Evolutionary conservation across 2,113 vertebrate genomes (phyloP), one percentile per base, ranked within the genome.

Genomic region (Heteronetta atricapilla): DNA sequence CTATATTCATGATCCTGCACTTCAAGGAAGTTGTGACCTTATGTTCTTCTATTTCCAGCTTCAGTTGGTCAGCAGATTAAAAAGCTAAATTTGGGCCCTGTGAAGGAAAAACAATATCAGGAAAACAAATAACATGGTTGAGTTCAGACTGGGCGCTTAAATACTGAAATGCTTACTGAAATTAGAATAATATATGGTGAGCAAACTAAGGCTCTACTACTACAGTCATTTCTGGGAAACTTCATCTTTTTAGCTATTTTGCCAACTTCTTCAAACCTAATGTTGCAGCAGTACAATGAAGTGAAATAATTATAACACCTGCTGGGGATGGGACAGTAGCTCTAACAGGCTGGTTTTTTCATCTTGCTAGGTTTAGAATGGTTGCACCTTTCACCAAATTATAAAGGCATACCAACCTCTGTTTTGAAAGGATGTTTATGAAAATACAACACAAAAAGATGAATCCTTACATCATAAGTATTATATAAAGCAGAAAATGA

Each of bases 291-390:
- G 62, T 33, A 50, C 74, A 70, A 40, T 80, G 28, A 68, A 91
- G 76, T 81, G 88, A 83, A 88, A 84, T 90, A 90, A 93, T 88
- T 86, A 6, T 86, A 88, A 90, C 64, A 93, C 73, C 83, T 92
- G 69, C 83, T 90, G 92, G 46, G 73, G 17, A 64, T 59, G 25
- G 63, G 86, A 95, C 88, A 46, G 75, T 63, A 63, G 36, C 67
- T 92, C 89, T 93, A 88, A 86, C 60, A 70, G 90, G 59, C 52
- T 80, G 8, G 93, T 88, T 88, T 58, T 93, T 94, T 82, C 76
- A 69, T 19, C 77, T 91, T 90, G 25, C 78, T 83, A 59, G 16
- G n/a, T 94, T 91, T 82, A 70, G 86, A 76, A 88, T 56, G 33
- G 64, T n/a, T 90, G 33, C 34, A 15, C 56, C 73, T 88, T 93